phyloP scores from a whole-genome alignment of 2,113 vertebrate genomes.

The Antechinus stuartii region DNA sequence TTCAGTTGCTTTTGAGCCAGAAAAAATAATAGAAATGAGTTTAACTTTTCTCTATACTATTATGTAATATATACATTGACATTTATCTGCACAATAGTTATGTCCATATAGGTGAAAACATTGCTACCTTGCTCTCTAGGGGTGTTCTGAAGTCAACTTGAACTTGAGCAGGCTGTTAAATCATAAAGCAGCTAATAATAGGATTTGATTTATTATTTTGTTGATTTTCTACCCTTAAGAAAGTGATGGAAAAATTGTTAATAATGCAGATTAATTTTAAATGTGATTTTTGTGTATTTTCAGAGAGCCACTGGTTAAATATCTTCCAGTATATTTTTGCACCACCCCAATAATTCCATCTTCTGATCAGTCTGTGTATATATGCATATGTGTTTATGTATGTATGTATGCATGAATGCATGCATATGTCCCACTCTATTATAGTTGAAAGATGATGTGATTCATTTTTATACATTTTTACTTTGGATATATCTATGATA shows the following conservation, averaged over 20 bases:
- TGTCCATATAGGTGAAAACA: not conserved
- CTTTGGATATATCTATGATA: not conserved
- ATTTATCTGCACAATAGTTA: not conserved
- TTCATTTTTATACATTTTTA: not conserved
- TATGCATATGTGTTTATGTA: no score
- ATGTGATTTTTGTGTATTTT: not conserved
- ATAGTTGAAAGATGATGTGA: not conserved
- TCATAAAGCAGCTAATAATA: not conserved
- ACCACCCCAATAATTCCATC: not conserved
- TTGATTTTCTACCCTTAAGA: not conserved
- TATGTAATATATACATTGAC: not conserved
- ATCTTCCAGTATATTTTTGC: not conserved
- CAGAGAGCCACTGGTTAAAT: not conserved
- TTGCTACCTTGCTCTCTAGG: not conserved
- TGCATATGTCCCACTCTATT: not conserved
- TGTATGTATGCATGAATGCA: no score
- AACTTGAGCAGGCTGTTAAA: not conserved
- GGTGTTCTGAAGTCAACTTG: not conserved
- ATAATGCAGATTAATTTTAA: not conserved
- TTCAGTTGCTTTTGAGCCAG: slow-evolving; percentile 1
- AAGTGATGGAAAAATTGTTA: not conserved
- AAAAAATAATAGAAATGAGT: not conserved
- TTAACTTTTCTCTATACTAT: not conserved
- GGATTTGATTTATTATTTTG: not conserved
- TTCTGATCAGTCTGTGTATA: no score